Percentiles rank a stretch among this genome's conserved stretches.
Evolutionary conservation across 2,888 invertebrate species (phyloP).

Genomic region (Agrochola lychnidis): DNA sequence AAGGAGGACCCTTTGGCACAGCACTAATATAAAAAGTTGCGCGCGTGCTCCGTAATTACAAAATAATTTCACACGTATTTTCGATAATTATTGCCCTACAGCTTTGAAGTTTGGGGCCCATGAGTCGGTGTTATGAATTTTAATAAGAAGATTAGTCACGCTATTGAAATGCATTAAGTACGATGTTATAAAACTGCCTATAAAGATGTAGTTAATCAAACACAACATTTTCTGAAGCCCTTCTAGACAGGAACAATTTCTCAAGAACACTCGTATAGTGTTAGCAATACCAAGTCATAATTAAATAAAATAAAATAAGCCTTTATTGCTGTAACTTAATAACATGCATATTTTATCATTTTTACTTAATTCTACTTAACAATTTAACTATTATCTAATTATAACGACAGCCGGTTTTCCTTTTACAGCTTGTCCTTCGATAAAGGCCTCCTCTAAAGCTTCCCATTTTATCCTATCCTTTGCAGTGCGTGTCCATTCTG

Average conservation of each 20-base stretch:
- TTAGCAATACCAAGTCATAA: constrained; percentile 2
- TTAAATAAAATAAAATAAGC: not conserved
- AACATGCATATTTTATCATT: too few relatives aligned
- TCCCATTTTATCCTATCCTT: too few relatives aligned
- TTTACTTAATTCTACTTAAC: too few relatives aligned
- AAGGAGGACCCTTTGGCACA: constrained; percentile 55
- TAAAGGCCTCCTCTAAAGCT: too few relatives aligned
- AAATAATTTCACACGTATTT: constrained; percentile 64
- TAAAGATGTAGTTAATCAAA: not conserved
- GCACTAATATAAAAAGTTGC: constrained; percentile 61
- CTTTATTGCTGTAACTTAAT: too few relatives aligned
- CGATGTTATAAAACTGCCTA: not conserved
- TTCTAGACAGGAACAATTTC: not conserved
- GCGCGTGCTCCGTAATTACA: constrained; percentile 52
- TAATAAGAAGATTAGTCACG: not conserved
- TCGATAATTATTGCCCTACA: constrained; percentile 37
- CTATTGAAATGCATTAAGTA: not conserved
- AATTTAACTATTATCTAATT: too few relatives aligned
- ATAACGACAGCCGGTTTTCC: too few relatives aligned
- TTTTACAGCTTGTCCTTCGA: too few relatives aligned
- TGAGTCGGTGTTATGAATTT: constrained; percentile 3
- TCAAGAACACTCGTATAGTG: not conserved
- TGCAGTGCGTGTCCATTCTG: too few relatives aligned
- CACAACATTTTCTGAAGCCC: not conserved
- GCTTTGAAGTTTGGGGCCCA: constrained; percentile 8